Evolutionary conservation across 1,140 invertebrate species (phyloP).

Genomic region (Euschistus heros): DNA sequence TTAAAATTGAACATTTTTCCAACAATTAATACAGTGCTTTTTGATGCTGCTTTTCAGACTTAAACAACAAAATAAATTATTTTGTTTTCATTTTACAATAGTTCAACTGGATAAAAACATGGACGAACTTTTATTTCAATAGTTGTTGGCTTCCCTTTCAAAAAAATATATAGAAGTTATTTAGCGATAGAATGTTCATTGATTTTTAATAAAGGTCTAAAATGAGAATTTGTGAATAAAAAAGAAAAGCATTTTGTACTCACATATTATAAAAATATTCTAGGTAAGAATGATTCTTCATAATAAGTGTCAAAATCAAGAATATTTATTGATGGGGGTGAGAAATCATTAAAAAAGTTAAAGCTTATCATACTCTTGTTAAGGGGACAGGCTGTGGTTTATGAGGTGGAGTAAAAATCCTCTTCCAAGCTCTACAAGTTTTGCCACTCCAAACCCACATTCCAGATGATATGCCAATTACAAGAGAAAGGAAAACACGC

Average conservation of each 20-base stretch:
- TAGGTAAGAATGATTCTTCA: background rate
- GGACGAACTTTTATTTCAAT: no score
- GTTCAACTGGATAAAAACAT: no score
- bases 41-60: no score
- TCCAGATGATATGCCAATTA: conserved; percentile 71
- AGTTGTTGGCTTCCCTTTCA: no score
- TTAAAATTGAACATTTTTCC: no score
- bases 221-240: background rate
- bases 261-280: background rate
- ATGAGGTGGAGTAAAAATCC: conserved; percentile 39
- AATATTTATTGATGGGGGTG: background rate
- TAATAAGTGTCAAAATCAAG: background rate
- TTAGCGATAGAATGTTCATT: background rate
- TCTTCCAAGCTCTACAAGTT: conserved; percentile 66
- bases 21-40: no score
- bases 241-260: background rate
- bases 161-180: no score
- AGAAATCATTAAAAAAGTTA: background rate
- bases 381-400: conserved; percentile 32
- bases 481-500: conserved; percentile 63
- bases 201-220: background rate
- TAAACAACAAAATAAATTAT: no score
- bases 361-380: conserved; percentile 20
- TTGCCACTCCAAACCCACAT: conserved; percentile 89
- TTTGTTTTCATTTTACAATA: no score